Evolutionary conservation across 2,797 vertebrate genomes (phyloP).

Genomic region (Erpetoichthys calabaricus): DNA sequence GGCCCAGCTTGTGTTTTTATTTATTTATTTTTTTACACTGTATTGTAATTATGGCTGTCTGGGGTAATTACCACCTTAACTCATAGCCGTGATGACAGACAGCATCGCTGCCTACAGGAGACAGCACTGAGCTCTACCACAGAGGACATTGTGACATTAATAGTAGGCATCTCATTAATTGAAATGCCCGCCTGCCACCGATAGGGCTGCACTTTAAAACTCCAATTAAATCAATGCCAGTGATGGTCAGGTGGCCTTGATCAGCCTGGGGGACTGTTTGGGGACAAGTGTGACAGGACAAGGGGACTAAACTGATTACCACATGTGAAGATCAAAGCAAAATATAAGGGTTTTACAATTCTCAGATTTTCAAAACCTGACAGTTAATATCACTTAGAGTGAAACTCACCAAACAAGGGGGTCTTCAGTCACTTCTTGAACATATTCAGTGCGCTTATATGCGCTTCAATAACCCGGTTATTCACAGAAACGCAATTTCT

Average conservation of each 20-base stretch:
- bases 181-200: constrained; percentile 8
- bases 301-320: too few relatives aligned
- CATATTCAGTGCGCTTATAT: too few relatives aligned
- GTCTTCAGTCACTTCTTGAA: too few relatives aligned
- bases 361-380: too few relatives aligned
- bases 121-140: constrained; percentile 3
- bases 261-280: too few relatives aligned
- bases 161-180: constrained; percentile 10
- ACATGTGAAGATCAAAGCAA: too few relatives aligned
- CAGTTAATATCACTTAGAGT: too few relatives aligned
- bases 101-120: constrained; percentile 13
- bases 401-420: too few relatives aligned
- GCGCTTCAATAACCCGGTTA: too few relatives aligned
- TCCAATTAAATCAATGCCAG: constrained; percentile 12
- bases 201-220: constrained; percentile 5
- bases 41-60: constrained; percentile 18
- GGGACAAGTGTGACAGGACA: too few relatives aligned
- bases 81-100: constrained; percentile 12
- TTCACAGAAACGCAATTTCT: too few relatives aligned
- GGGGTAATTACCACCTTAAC: constrained; percentile 19
- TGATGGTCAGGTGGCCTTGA: constrained; percentile 12
- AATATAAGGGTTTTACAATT: too few relatives aligned
- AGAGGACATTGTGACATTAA: constrained; percentile 2
- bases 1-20: neutral
- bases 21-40: constrained; percentile 11